Evolutionary conservation across 2,888 invertebrate species (phyloP).

Genomic region (Rotaria socialis): DNA sequence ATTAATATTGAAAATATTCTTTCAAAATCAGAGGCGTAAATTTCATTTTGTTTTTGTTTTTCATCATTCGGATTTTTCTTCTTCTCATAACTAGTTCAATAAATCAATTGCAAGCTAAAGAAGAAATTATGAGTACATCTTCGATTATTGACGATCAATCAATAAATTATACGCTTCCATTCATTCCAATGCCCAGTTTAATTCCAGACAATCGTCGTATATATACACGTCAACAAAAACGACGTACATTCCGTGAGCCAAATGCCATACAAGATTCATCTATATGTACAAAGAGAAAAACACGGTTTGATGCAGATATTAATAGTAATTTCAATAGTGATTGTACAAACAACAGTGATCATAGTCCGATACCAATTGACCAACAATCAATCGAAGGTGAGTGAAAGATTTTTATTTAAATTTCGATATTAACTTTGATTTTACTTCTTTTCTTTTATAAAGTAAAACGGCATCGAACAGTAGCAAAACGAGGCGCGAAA

Average conservation of each 20-base stretch:
- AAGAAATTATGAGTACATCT: background rate
- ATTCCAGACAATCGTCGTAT: background rate
- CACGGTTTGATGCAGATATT: background rate
- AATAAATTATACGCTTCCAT: background rate
- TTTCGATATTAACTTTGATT: too few relatives aligned
- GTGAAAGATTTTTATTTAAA: background rate
- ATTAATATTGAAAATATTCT: background rate
- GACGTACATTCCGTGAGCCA: background rate
- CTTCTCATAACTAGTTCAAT: background rate
- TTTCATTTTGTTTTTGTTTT: background rate
- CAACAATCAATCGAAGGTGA: background rate
- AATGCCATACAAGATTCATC: background rate
- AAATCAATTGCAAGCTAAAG: background rate
- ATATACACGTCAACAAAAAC: conserved; percentile 14
- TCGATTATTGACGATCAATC: background rate
- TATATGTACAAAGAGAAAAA: background rate
- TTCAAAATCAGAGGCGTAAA: background rate
- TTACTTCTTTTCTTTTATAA: too few relatives aligned
- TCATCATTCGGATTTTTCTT: too few relatives aligned
- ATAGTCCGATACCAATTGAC: background rate
- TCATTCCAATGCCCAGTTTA: background rate
- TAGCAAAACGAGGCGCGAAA: background rate
- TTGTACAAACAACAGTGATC: background rate
- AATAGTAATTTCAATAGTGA: background rate
- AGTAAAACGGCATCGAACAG: background rate